A percentile compares a stretch with the other conserved stretches of the same genome.
These are phyloP conservation scores for Morinoia aosen DNA, from an alignment of 2,888 invertebrate species.

Conservation along the genomic window DNA sequence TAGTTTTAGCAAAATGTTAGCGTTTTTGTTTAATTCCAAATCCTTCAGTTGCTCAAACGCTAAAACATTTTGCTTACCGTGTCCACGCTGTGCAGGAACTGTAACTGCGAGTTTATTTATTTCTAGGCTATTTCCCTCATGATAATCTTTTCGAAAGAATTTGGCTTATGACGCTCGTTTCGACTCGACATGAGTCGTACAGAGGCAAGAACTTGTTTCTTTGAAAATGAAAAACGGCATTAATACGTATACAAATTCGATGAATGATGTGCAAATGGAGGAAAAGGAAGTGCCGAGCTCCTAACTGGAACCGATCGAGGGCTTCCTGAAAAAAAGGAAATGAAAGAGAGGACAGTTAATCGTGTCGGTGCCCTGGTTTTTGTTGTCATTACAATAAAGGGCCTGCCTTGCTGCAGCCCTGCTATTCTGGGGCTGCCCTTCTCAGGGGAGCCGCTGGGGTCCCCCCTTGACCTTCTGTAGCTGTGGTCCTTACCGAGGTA, in stretches of 20 bases:
- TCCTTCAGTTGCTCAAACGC: too few species aligned
- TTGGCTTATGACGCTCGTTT: background rate
- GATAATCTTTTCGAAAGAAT: too few species aligned
- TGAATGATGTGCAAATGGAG: background rate
- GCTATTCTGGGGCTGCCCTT: slow-evolving; percentile 12
- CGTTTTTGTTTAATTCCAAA: too few species aligned
- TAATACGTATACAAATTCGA: background rate
- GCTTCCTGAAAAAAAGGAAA: background rate
- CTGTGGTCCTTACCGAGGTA: background rate
- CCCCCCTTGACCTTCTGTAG: background rate
- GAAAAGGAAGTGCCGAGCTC: background rate
- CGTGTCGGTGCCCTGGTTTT: background rate
- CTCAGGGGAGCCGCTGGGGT: background rate
- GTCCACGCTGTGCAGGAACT: too few species aligned
- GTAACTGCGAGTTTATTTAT: too few species aligned
- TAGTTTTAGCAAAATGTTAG: too few species aligned
- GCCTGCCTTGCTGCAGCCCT: background rate
- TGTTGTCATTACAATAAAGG: background rate
- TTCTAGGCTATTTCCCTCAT: too few species aligned
- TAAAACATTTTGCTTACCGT: too few species aligned
- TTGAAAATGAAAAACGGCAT: background rate
- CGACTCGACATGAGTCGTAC: background rate
- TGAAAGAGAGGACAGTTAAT: background rate
- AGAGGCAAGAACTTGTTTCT: background rate
- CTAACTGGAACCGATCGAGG: background rate